phyloP scores from a whole-genome alignment of 2,888 invertebrate genomes.

The Monopis laevigella region DNA sequence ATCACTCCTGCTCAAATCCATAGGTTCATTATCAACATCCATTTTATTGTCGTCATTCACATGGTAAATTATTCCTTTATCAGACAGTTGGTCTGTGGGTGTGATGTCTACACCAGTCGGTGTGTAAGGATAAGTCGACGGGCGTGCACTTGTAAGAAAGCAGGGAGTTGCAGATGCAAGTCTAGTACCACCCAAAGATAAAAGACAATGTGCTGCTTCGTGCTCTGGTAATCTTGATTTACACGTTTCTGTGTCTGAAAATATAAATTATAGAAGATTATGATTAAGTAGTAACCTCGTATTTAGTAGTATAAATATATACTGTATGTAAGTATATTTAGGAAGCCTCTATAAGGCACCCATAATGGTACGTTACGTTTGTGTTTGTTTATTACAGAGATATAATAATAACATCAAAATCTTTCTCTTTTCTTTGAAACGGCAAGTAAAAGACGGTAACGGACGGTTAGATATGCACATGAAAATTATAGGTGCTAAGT shows the following conservation, averaged over 20 bases:
- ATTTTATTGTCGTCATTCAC: conserved; percentile 15
- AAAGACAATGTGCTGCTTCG: conserved; percentile 84
- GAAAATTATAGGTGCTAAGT: no score
- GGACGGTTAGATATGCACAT: no score
- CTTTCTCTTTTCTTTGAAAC: not conserved
- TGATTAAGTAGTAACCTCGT: no score
- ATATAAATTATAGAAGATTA: no score
- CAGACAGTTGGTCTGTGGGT: conserved; percentile 25
- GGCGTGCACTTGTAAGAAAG: conserved; percentile 68
- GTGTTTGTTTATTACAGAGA: not conserved
- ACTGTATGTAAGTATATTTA: not conserved
- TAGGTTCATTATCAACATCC: conserved; percentile 63
- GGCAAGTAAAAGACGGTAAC: no score
- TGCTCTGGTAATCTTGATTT: conserved; percentile 81
- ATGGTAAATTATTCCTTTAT: not conserved
- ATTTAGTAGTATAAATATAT: not conserved
- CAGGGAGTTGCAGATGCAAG: conserved; percentile 63
- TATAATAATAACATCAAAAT: not conserved
- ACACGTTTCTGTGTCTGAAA: conserved; percentile 73
- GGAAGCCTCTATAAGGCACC: not conserved
- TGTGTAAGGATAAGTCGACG: conserved; percentile 75
- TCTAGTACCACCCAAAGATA: conserved; percentile 75
- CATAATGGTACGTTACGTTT: not conserved
- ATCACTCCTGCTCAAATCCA: conserved; percentile 58
- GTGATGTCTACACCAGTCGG: conserved; percentile 40